phyloP scores from a whole-genome alignment of 2,888 invertebrate species.

The Nemapogon koenigi region DNA sequence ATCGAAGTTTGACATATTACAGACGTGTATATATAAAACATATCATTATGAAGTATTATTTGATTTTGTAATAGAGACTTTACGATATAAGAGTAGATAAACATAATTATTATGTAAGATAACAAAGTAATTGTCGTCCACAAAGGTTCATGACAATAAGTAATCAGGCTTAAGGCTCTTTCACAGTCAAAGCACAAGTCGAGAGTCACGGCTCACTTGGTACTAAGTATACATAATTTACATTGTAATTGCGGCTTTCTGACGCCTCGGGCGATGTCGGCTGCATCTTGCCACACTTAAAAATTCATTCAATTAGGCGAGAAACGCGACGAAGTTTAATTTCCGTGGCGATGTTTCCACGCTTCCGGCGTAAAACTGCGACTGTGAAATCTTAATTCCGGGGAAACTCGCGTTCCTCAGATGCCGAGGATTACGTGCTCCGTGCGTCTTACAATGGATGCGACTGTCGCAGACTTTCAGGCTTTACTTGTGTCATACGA shows the following conservation, averaged over 20 bases:
- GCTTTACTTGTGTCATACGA: too few species aligned
- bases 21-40: too few species aligned
- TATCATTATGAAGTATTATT: too few species aligned
- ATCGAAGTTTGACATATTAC: too few species aligned
- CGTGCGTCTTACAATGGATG: background rate
- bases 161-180: too few species aligned
- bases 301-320: slow-evolving; percentile 58
- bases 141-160: too few species aligned
- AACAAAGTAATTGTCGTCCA: too few species aligned
- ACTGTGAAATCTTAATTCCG: slow-evolving; percentile 42
- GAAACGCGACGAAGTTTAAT: slow-evolving; percentile 50
- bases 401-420: slow-evolving; percentile 25
- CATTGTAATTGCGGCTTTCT: slow-evolving; percentile 57
- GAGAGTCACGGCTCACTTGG: slow-evolving; percentile 29
- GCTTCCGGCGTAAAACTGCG: slow-evolving; percentile 37
- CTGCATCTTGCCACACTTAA: slow-evolving; percentile 56
- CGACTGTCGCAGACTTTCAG: background rate
- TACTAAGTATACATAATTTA: slow-evolving; percentile 55
- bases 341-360: slow-evolving; percentile 31
- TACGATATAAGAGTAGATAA: too few species aligned
- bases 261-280: slow-evolving; percentile 35
- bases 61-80: too few species aligned
- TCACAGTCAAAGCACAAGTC: slow-evolving; percentile 12
- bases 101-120: too few species aligned
- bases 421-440: slow-evolving; percentile 14